These are phyloP conservation scores for Nanorana parkeri DNA, from an alignment of 2,113 vertebrate species.

Conservation along the genomic window DNA sequence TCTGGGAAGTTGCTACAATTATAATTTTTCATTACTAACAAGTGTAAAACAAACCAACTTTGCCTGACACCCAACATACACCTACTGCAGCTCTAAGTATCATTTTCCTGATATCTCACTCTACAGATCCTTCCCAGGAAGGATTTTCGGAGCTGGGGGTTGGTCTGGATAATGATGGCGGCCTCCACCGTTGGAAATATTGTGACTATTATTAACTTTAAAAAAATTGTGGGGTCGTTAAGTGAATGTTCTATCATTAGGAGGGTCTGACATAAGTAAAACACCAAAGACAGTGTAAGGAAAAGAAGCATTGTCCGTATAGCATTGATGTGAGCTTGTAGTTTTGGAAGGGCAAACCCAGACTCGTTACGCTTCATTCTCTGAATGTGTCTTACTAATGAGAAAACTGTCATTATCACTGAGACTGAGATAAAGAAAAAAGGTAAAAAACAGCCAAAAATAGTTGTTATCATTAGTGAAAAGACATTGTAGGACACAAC, in stretches of 20 bases:
- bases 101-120: no score
- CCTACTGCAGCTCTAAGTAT: no score
- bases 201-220: not conserved
- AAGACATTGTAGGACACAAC: not conserved
- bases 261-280: not conserved
- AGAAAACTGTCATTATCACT: not conserved
- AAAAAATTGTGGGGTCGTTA: no score
- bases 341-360: no score
- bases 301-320: not conserved
- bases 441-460: not conserved
- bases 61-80: no score
- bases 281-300: not conserved
- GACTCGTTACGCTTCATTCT: not conserved
- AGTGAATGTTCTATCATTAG: not conserved
- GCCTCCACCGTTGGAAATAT: not conserved
- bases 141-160: not conserved
- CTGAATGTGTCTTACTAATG: slow-evolving; percentile 6
- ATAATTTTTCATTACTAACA: no score
- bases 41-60: no score
- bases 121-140: not conserved
- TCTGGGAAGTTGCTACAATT: no score
- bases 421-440: not conserved
- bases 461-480: not conserved
- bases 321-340: not conserved
- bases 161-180: not conserved